phyloP scores from a whole-genome alignment of 2,113 vertebrate genomes.

The Silurus glanis region DNA sequence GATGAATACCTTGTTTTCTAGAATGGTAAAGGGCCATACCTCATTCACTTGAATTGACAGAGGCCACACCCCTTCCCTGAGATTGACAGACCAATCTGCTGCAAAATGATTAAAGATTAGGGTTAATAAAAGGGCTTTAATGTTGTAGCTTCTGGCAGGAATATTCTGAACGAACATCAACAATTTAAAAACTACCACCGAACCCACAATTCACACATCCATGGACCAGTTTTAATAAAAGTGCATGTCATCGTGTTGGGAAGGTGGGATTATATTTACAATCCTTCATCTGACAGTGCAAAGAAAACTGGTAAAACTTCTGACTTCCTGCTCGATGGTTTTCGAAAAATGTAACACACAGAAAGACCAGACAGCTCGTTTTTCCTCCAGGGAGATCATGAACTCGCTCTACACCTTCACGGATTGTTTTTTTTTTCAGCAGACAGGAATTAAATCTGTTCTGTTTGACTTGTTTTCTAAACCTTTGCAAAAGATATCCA shows the following conservation, averaged over 20 bases:
- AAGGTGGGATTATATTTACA: neutral
- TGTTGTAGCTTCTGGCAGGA: neutral
- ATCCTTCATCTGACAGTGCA: neutral
- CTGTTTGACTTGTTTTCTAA: neutral
- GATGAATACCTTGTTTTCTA: neutral
- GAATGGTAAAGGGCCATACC: neutral
- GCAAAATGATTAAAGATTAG: neutral
- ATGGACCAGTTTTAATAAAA: neutral
- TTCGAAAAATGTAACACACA: neutral
- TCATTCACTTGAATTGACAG: neutral
- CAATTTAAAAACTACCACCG: neutral
- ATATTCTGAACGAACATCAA: neutral
- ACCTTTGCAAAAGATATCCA: neutral
- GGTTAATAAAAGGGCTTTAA: neutral
- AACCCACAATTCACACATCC: neutral
- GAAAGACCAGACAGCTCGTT: neutral
- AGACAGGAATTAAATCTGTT: neutral
- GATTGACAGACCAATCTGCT: neutral
- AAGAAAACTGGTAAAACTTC: neutral
- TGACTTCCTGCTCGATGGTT: neutral
- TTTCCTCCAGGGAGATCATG: conserved; percentile 4
- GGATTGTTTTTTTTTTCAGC: neutral
- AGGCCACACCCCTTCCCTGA: neutral
- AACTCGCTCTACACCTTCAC: neutral
- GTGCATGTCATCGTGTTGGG: neutral